Percentiles rank a stretch among this genome's conserved stretches.
Evolutionary conservation across 2,113 vertebrate species (phyloP).

Genomic region (human (Homo sapiens)): DNA sequence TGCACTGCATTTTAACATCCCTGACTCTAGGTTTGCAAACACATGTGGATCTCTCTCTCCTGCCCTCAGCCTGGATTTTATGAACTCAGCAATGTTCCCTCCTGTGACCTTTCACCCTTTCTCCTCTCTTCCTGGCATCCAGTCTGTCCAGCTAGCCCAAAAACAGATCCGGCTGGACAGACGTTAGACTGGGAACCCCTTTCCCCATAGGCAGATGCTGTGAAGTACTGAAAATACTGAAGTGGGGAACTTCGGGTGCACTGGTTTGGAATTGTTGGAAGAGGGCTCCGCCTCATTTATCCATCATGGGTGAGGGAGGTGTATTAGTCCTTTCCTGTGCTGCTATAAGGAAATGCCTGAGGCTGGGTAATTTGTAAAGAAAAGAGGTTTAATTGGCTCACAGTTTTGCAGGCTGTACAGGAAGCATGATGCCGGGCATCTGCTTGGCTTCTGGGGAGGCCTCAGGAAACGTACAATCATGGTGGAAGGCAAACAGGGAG

Average conservation of each 20-base stretch:
- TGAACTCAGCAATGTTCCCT: neutral
- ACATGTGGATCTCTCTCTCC: neutral
- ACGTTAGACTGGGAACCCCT: too few species aligned
- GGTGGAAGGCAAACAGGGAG: too few species aligned
- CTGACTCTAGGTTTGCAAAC: rapidly evolving
- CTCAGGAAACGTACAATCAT: too few species aligned
- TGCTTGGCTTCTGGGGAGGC: too few species aligned
- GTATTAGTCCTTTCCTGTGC: too few species aligned
- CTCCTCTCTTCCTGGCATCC: neutral
- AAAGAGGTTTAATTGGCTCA: too few species aligned
- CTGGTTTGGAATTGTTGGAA: neutral
- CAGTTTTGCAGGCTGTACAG: too few species aligned
- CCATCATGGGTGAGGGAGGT: neutral
- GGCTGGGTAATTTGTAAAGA: too few species aligned
- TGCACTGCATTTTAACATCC: rapidly evolving
- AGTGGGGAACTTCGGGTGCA: rapidly evolving
- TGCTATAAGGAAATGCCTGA: too few species aligned
- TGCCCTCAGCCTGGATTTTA: neutral
- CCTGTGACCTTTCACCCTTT: neutral
- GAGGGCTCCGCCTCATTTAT: neutral
- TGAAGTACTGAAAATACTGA: neutral
- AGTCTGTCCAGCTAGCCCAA: neutral
- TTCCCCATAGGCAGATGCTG: rapidly evolving
- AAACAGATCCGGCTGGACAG: neutral
- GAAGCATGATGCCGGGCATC: too few species aligned